Conservation (phyloP, 2,113 vertebrate genomes). For the Piaya cayana region DNA sequence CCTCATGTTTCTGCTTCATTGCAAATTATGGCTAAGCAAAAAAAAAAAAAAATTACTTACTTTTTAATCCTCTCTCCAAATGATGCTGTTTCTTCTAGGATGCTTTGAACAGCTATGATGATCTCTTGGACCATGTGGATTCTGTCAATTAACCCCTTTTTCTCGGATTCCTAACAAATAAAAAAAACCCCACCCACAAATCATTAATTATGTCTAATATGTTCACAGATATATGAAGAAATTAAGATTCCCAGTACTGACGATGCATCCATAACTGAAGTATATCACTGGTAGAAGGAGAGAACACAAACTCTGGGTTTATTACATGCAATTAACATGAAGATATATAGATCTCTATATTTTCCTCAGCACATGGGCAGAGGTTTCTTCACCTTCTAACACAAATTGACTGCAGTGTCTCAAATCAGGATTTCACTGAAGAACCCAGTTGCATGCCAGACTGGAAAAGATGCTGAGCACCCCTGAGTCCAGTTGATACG, state of each 20-base stretch:
- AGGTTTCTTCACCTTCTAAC: background rate
- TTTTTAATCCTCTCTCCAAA: constrained; percentile 96
- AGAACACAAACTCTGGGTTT: background rate
- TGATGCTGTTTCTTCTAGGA: constrained; percentile 89
- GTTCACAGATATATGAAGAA: background rate
- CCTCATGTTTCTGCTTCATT: background rate
- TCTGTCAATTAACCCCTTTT: constrained; percentile 93
- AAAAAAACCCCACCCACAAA: background rate
- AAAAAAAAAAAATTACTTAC: constrained; percentile 74
- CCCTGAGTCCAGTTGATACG: background rate
- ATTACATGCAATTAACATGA: background rate
- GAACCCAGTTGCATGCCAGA: background rate
- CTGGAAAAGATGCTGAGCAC: background rate
- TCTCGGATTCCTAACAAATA: constrained; percentile 86
- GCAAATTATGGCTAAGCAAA: background rate
- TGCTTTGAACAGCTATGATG: constrained; percentile 88
- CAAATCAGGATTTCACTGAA: background rate
- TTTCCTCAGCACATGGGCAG: background rate
- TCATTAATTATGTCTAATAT: background rate
- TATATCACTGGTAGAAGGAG: background rate
- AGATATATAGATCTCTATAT: accelerated
- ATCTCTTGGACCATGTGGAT: constrained; percentile 98
- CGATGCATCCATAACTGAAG: background rate
- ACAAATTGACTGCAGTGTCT: background rate
- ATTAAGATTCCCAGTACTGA: background rate